phyloP scores from a whole-genome alignment of 2,888 invertebrate species.

The Meganola albula region DNA sequence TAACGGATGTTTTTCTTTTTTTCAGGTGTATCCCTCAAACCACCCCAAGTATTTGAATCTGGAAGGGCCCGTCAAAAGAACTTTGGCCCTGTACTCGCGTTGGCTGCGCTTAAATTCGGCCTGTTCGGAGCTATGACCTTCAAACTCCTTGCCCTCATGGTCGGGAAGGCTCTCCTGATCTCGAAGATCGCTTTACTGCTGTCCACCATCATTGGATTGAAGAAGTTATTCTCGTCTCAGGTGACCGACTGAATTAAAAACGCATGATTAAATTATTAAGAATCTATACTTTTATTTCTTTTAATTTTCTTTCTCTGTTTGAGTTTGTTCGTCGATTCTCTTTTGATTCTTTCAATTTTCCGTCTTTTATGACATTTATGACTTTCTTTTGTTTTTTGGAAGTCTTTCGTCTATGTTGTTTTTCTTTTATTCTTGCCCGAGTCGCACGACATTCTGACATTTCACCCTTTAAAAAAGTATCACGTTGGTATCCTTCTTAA shows the following conservation, averaged over 20 bases:
- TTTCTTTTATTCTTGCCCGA: neutral
- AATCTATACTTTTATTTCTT: conserved; percentile 15
- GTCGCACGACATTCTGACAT: too few species aligned
- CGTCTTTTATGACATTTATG: neutral
- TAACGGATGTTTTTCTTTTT: too few species aligned
- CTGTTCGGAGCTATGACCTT: conserved; percentile 88
- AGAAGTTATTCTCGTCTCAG: conserved; percentile 87
- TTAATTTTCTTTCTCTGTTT: conserved; percentile 7
- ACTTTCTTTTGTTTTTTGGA: neutral
- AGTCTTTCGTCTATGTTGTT: neutral
- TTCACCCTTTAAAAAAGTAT: too few species aligned
- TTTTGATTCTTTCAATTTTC: conserved; percentile 1
- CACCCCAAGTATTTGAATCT: conserved; percentile 76
- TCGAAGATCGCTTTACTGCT: conserved; percentile 90
- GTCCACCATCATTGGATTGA: conserved; percentile 88
- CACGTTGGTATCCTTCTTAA: too few species aligned
- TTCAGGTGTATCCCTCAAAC: conserved; percentile 82
- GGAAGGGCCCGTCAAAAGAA: conserved; percentile 86
- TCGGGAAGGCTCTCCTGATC: conserved; percentile 90
- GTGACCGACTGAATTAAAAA: conserved; percentile 48
- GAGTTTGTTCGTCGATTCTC: too few species aligned
- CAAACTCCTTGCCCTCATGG: conserved; percentile 87
- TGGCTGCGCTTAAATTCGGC: conserved; percentile 88
- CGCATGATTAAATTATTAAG: conserved; percentile 27
- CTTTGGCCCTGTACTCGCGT: conserved; percentile 84